These are phyloP conservation scores for Sminthurides aquaticus DNA, from an alignment of 2,888 invertebrate species.

Conservation along the genomic window DNA sequence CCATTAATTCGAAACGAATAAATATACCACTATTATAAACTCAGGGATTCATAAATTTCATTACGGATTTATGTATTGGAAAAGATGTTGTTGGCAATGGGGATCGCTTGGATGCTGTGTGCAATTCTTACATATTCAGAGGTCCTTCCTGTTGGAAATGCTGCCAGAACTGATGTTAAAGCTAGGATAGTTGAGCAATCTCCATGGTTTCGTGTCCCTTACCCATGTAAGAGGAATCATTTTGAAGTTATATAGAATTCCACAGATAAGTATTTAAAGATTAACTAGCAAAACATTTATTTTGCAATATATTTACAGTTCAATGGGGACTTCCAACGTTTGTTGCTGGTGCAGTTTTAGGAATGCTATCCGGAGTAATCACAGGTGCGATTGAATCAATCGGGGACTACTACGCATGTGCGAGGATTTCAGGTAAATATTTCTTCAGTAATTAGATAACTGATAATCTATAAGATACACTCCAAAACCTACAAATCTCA, in stretches of 20 bases:
- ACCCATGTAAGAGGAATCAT: slow-evolving; percentile 65
- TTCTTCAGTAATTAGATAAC: too few species aligned
- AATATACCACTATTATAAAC: too few species aligned
- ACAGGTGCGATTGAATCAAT: slow-evolving; percentile 47
- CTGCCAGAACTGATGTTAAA: slow-evolving; percentile 67
- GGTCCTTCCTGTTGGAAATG: slow-evolving; percentile 58
- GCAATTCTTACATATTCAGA: slow-evolving; percentile 60
- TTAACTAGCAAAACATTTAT: too few species aligned
- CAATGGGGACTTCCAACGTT: slow-evolving; percentile 48
- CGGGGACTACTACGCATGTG: slow-evolving; percentile 54
- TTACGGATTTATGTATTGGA: not conserved
- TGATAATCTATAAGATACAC: slow-evolving; percentile 22
- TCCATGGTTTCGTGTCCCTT: slow-evolving; percentile 73
- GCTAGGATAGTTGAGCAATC: slow-evolving; percentile 61
- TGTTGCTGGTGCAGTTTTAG: slow-evolving; percentile 45
- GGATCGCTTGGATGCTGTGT: slow-evolving; percentile 68
- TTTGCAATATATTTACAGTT: slow-evolving; percentile 42
- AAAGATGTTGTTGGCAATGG: slow-evolving; percentile 66
- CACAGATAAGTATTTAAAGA: too few species aligned
- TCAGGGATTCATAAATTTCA: not conserved
- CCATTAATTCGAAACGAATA: too few species aligned
- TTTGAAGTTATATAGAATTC: too few species aligned
- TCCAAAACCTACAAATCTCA: too few species aligned
- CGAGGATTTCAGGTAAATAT: slow-evolving; percentile 48
- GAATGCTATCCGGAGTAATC: slow-evolving; percentile 46